Evolutionary conservation across 2,113 vertebrate genomes (phyloP), one percentile per base, ranked within the genome.

Genomic region (Lamprologus sp.): DNA sequence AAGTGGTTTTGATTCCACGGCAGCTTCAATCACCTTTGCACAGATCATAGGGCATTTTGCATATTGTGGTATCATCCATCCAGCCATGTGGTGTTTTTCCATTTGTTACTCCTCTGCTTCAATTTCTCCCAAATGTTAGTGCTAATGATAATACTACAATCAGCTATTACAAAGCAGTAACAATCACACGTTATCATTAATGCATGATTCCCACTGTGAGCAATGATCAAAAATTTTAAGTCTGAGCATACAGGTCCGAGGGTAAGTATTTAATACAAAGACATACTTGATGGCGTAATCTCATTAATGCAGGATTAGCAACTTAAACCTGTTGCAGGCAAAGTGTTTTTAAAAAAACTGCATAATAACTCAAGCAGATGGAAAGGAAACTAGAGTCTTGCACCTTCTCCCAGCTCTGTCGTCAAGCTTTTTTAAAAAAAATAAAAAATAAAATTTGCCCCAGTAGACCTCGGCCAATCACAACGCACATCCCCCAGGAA

Each of bases 251-350:
- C 13, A 79, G 42, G 23, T 68, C 49, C 81, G 26, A 23, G 37
- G 37, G 81, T 35, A 87, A 56, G 5, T 21, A 82, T 79, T 82
- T 79, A 87, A 89, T 83, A 84, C 40, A 89, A 87, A 89, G 17
- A 87, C 8, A 89, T 82, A 90, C 84, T 68, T 84, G 45, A 81
- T 53, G 79, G 84, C 56, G 14, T 81, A 56, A 88, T 84, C 37
- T 89, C 77, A 82, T 77, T 7, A 87, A 86, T 79, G 49, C 31
- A 87, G 65, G 10, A 73, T 75, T 60, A 85, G 26, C 7, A 73
- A 88, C 21, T 68, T 86, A 51, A n/a, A 77, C 26, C 26, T 77
- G 73, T 51, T 51, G 45, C 6, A 51, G 23, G 45, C 45, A 77
- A 77, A 77, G 33, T 51, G 10, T 51, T 77, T 77, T 77, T 33